phyloP scores from a whole-genome alignment of 2,888 invertebrate genomes.

The Caenorhabditis sp. region DNA sequence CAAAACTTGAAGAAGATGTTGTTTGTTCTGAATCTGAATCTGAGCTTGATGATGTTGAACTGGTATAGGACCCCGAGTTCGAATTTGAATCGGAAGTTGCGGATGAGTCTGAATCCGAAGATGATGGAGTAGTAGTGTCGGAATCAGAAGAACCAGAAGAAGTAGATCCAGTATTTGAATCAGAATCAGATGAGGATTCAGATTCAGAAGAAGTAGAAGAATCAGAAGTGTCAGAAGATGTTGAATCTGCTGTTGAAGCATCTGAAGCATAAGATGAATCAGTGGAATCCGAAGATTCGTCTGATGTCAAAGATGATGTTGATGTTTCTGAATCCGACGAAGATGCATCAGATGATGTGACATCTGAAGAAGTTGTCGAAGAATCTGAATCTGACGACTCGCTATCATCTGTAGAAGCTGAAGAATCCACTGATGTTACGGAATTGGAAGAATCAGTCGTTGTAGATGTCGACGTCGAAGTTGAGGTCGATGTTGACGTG shows the following conservation, averaged over 20 bases:
- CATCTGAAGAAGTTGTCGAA: not conserved
- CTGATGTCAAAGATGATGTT: slow-evolving; percentile 3
- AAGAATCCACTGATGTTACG: not conserved
- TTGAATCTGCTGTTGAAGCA: not conserved
- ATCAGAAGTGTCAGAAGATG: not conserved
- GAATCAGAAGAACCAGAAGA: not conserved
- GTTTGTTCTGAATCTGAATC: not conserved
- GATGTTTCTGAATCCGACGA: slow-evolving; percentile 1
- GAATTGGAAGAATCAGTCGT: not conserved
- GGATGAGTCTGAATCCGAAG: not conserved
- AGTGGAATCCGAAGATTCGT: not conserved
- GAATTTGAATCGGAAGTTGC: not conserved
- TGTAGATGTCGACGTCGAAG: slow-evolving; percentile 3
- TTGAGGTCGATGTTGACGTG: slow-evolving; percentile 7
- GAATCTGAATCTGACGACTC: not conserved
- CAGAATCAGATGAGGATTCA: too few species aligned
- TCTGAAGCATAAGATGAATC: not conserved
- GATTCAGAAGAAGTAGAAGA: not conserved
- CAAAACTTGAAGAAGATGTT: not conserved
- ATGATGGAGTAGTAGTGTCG: not conserved
- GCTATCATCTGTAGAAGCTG: not conserved
- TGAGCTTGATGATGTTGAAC: not conserved
- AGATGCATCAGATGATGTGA: not conserved
- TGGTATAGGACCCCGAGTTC: not conserved
- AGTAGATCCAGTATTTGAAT: not conserved